Evolutionary conservation across 2,113 vertebrate genomes (phyloP).

Genomic region (Channa argus): DNA sequence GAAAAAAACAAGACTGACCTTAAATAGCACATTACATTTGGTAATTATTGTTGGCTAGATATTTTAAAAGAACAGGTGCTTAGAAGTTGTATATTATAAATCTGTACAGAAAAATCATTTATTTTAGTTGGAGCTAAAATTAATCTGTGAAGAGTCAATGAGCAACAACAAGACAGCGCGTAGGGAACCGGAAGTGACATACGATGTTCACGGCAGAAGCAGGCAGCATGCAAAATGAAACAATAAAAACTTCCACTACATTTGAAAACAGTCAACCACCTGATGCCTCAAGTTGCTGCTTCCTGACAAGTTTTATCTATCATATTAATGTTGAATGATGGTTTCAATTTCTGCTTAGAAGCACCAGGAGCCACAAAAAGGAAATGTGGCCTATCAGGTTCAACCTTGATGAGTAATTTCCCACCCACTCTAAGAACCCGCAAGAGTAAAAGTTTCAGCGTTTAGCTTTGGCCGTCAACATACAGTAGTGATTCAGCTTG

Average conservation of each 20-base stretch:
- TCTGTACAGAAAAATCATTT: no score
- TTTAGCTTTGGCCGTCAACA: slow-evolving; percentile 18
- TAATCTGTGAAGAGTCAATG: no score
- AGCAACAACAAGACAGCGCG: no score
- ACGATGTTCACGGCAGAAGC: no score
- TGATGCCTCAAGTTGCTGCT: slow-evolving; percentile 11
- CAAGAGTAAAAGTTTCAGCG: slow-evolving; percentile 7
- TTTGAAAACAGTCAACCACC: slow-evolving; percentile 13
- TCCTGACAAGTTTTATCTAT: slow-evolving; percentile 3
- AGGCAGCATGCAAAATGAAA: slow-evolving; percentile 9
- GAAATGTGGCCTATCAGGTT: slow-evolving; percentile 22
- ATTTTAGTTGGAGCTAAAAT: no score
- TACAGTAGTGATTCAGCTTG: slow-evolving; percentile 3
- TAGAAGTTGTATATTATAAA: no score
- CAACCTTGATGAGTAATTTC: slow-evolving; percentile 31
- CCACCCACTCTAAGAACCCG: background rate
- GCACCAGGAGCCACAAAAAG: background rate
- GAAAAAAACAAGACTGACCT: no score
- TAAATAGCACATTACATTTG: no score
- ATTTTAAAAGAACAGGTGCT: no score
- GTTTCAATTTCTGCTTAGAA: slow-evolving; percentile 14
- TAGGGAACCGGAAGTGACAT: no score
- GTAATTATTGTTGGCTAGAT: no score
- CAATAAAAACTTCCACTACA: slow-evolving; percentile 16
- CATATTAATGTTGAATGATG: slow-evolving; percentile 12